Base-by-base conservation (phyloP, 2,888 invertebrate species). In the Tanaodytes sp. region DNA sequence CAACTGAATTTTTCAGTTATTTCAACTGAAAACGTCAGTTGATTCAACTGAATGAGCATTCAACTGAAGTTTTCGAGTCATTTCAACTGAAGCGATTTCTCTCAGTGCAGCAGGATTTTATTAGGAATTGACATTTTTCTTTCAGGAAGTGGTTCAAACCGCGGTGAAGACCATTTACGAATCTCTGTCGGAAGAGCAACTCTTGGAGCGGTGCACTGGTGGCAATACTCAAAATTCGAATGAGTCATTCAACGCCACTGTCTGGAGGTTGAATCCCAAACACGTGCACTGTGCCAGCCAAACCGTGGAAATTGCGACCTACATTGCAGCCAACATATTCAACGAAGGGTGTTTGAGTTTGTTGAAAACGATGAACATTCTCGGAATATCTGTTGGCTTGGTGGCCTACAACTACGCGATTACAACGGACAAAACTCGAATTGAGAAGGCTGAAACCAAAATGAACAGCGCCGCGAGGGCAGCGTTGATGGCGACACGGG, bases 231-330 rank as follows among this genome's bases (percentile, higher is more conserved):
- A n/a, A n/a, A n/a, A n/a, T n/a, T n/a, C n/a, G n/a, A n/a, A n/a
- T n/a, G n/a, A n/a, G n/a, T n/a, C n/a, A n/a, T n/a, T n/a, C n/a
- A n/a, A n/a, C n/a, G n/a, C n/a, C n/a, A n/a, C n/a, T n/a, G n/a
- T n/a, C n/a, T n/a, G n/a, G n/a, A n/a, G n/a, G n/a, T n/a, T n/a
- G n/a, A n/a, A n/a, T n/a, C n/a, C n/a, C n/a, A n/a, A n/a, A n/a
- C n/a, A n/a, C n/a, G n/a, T n/a, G 40, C 52, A 52, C 39, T 52
- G 52, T 16, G 23, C 12, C 11, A 16, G 6, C 1, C 15, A 30
- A 27, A 40, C 39, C 18, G 40, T 52, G 1, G 52, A 52, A 52
- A 52, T 52, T n/a, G 39, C 23, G 2, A 40, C 39, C 39, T 2
- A 39, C 39, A 39, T 16, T 15, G 31, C 31, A 4, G 31, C 31